Percentiles rank a stretch among this genome's conserved stretches.
Evolutionary conservation across 2,888 invertebrate species (phyloP).

Genomic region (Strigamia transsilvanica): DNA sequence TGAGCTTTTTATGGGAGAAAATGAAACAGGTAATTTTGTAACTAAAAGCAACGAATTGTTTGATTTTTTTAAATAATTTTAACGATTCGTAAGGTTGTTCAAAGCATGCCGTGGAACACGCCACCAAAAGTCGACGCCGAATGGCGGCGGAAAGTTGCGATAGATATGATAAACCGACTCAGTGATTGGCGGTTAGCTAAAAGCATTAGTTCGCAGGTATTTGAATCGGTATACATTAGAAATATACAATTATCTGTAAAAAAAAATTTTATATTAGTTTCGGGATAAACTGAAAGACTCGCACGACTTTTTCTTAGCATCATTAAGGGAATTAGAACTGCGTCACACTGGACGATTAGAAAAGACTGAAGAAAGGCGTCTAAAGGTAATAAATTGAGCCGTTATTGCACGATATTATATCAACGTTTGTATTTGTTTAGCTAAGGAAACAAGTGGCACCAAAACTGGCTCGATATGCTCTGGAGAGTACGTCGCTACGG

Average conservation of each 20-base stretch:
- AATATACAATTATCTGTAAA: no score
- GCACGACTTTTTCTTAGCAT: conserved; percentile 79
- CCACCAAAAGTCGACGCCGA: conserved; percentile 66
- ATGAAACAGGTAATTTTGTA: conserved; percentile 68
- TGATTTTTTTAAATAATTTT: neutral
- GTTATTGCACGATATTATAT: neutral
- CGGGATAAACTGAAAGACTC: conserved; percentile 77
- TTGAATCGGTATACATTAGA: no score
- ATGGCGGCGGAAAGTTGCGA: conserved; percentile 78
- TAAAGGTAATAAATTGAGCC: conserved; percentile 66
- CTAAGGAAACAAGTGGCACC: conserved; percentile 83
- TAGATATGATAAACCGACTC: conserved; percentile 75
- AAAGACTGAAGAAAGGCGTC: conserved; percentile 80
- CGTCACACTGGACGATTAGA: conserved; percentile 77
- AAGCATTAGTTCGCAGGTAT: conserved; percentile 72
- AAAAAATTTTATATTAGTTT: conserved; percentile 71
- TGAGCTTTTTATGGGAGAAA: conserved; percentile 73
- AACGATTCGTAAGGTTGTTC: conserved; percentile 66
- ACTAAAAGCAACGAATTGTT: neutral
- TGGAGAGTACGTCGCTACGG: conserved; percentile 84
- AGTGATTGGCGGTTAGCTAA: conserved; percentile 76
- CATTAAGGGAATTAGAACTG: conserved; percentile 75
- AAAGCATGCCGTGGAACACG: conserved; percentile 72
- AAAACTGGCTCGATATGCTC: conserved; percentile 78
- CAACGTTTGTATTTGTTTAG: conserved; percentile 46